Evolutionary conservation across 2,797 vertebrate species (phyloP), one percentile per base, ranked within the genome.

Genomic region (Paramormyrops hopkinsi): DNA sequence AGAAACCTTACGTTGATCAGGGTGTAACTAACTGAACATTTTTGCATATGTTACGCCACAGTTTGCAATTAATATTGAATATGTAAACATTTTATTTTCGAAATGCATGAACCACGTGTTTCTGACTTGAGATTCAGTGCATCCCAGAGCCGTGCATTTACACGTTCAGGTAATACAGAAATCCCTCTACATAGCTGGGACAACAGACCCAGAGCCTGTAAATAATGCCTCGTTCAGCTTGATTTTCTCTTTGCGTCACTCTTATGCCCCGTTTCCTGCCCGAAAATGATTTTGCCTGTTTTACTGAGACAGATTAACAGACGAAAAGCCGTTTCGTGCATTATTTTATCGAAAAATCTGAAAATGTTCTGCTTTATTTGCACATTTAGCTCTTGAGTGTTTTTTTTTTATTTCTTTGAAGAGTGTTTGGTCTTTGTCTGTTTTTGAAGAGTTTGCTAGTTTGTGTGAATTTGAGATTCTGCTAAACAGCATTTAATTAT

Each of bases 401-500:
- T 46, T 82, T 46, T 53, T 54, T 73, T 7, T 8, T 2, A 37
- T 41, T 73, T 85, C 19, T 17, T 11, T 85, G 22, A 51, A 29
- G 82, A 29, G 11, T 50, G n/a, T 62, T 22, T 62, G 56, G 56
- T 62, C n/a, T 62, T 22, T 62, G 50, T 51, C 50, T 51, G 56
- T 22, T 62, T 85, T 22, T 51, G 22, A 51, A 17, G 82, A 51
- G 11, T 25, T 85, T 22, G 44, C 4, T 50, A 50, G 48, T 29
- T 51, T 25, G n/a, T n/a, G n/a, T 14, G 48, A 48, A 50, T 50
- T 85, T 85, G 19, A 85, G 46, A 50, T 50, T 51, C 48, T 44
- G 11, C 44, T 50, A 59, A 56, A 37, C 29, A 62, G 59, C 37
- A 62, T 88, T 41, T 88, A 85, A 88, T 84, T 88, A 69, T 88